Conservation (phyloP, 2,888 invertebrate species). For the Tryphoninae sp. region DNA sequence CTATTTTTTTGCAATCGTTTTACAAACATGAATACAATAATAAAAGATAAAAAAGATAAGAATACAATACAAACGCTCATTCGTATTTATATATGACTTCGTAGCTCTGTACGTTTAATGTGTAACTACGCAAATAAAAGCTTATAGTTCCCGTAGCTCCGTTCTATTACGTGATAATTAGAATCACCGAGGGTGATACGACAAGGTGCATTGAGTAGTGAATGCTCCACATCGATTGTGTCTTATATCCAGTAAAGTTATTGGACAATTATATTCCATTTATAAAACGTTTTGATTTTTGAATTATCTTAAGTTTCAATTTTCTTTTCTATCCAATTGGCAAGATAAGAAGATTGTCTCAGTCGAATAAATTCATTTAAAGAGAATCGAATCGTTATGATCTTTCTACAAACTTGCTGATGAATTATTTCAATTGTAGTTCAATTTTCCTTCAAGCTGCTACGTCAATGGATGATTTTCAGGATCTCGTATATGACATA, state of each 20-base stretch:
- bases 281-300: not conserved
- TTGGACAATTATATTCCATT: conserved; percentile 5
- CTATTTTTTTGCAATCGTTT: not conserved
- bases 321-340: not conserved
- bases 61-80: conserved; percentile 7
- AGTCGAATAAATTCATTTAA: not conserved
- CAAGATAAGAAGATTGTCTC: not conserved
- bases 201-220: conserved; percentile 55
- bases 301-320: not conserved
- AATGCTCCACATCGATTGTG: conserved; percentile 38
- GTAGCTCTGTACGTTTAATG: conserved; percentile 49
- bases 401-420: not conserved
- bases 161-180: conserved; percentile 76
- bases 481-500: conserved; percentile 50
- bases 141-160: conserved; percentile 73
- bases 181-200: conserved; percentile 72
- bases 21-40: not conserved
- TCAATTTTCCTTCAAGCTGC: conserved; percentile 1
- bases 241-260: conserved; percentile 44
- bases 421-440: not conserved
- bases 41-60: not conserved
- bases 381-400: not conserved
- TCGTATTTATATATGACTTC: conserved; percentile 29
- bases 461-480: conserved; percentile 42
- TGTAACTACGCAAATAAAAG: conserved; percentile 68